Evolutionary conservation across 2,797 vertebrate species (phyloP).

Genomic region (Echeneis naucrates): DNA sequence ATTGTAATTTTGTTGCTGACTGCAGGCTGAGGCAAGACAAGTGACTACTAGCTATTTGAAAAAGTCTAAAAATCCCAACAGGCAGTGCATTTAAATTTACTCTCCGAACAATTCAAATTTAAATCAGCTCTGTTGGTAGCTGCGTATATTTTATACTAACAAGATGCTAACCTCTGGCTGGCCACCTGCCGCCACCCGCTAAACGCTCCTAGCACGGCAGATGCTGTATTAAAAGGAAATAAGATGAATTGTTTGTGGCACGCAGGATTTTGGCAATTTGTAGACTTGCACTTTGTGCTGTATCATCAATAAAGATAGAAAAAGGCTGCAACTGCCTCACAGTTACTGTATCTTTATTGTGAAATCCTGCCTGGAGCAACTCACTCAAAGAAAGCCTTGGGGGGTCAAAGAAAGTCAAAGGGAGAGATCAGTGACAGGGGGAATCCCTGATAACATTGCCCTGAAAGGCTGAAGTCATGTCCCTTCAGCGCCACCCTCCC

Average conservation of each 20-base stretch:
- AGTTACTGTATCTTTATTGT: not conserved
- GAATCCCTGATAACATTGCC: constrained; percentile 23
- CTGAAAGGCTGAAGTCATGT: constrained; percentile 2
- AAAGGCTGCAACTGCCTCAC: constrained; percentile 5
- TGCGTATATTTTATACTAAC: constrained; percentile 51
- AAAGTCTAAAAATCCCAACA: constrained; percentile 10
- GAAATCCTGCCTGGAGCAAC: constrained; percentile 15
- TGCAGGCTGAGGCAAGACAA: constrained; percentile 15
- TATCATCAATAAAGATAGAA: constrained; percentile 9
- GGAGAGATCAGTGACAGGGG: not conserved
- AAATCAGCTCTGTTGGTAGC: constrained; percentile 20
- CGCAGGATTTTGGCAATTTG: not conserved
- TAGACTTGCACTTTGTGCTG: constrained; percentile 4
- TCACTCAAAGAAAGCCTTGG: constrained; percentile 13
- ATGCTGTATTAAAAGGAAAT: constrained; percentile 30
- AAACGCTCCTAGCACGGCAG: constrained; percentile 25
- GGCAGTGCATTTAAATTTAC: constrained; percentile 20
- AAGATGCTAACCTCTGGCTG: constrained; percentile 32
- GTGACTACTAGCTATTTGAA: constrained; percentile 30
- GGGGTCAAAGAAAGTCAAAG: constrained; percentile 5
- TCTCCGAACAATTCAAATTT: constrained; percentile 20
- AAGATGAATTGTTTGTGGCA: constrained; percentile 5
- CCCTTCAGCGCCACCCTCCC: constrained; percentile 16
- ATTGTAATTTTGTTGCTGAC: constrained; percentile 21
- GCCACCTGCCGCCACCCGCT: constrained; percentile 37